Evolutionary conservation across 2,113 vertebrate species (phyloP).

Genomic region (Agapornis roseicollis): DNA sequence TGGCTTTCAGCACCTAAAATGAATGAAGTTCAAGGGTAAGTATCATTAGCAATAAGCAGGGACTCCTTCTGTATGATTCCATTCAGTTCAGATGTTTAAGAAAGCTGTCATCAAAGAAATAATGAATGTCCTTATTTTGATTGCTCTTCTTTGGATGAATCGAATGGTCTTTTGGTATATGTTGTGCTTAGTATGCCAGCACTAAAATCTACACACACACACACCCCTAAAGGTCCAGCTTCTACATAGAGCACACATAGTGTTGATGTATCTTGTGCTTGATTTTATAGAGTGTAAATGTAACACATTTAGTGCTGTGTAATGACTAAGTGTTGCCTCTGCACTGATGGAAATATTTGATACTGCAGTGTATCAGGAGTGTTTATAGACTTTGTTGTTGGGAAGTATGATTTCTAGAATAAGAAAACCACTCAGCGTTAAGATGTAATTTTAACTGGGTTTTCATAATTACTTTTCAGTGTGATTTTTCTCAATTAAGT

Average conservation of each 20-base stretch:
- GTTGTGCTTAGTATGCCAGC: neutral
- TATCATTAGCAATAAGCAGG: neutral
- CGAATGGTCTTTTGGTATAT: neutral
- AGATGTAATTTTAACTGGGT: neutral
- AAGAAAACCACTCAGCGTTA: neutral
- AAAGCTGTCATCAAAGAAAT: neutral
- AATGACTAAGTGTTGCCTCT: neutral
- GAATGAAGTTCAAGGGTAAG: neutral
- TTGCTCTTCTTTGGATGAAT: neutral
- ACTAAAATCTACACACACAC: neutral
- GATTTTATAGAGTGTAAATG: neutral
- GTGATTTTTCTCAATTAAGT: neutral
- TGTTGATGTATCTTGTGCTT: neutral
- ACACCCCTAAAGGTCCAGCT: neutral
- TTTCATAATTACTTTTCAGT: neutral
- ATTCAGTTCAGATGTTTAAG: neutral
- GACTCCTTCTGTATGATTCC: neutral
- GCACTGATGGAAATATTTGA: neutral
- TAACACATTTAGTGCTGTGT: neutral
- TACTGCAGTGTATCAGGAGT: neutral
- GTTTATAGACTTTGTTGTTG: neutral
- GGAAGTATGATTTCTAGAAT: neutral
- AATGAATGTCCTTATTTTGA: neutral
- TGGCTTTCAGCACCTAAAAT: neutral
- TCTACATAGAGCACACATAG: neutral